Base-by-base conservation (phyloP, 2,888 invertebrate genomes). In the Yponomeuta evonymella region DNA sequence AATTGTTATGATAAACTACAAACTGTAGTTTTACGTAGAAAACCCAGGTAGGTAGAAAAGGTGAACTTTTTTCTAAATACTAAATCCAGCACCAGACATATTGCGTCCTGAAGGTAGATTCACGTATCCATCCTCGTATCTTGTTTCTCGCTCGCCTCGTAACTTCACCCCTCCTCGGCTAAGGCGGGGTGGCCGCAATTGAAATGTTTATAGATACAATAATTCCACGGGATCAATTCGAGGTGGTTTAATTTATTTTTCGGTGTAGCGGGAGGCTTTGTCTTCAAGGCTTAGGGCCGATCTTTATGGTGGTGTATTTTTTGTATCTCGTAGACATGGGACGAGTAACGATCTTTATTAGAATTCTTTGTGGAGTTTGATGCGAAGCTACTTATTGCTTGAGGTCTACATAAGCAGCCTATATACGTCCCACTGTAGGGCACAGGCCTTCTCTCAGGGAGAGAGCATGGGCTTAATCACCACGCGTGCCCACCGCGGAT, bases 191-290 rank as follows among this genome's bases (percentile, higher is more conserved):
- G 71, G 73, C 79, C 82, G 80, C 89, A 88, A 89, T 89, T 89
- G 89, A 88, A 89, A 90, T 89, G 88, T 88, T 89, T 88, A 89
- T 87, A 87, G 88, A 88, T 88, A 87, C 86, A 86, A 86, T 88
- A 88, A 88, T 83, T 83, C 85, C 79, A 76, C 77, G 81, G 87
- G 89, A 89, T 89, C 88, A 87, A 86, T 87, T 82, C 86, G 78
- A 81, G 79, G 76, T 79, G 77, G 82, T 85, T 83, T 87, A 87
- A 88, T 89, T 87, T 88, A 87, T 89, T 88, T 89, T 86, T 84
- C 83, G 76, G 79, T 78, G 77, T 79, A 77, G 78, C 74, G 74
- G 29, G 30, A 30, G 65, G 11, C 12, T 65, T 65, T 30, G 51
- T 15, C 51, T 15, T 58, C 15, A 15, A 12, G 51, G 51, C 15